Base-by-base conservation (phyloP, 2,113 vertebrate genomes). In the Tangachromis dhanisi region DNA sequence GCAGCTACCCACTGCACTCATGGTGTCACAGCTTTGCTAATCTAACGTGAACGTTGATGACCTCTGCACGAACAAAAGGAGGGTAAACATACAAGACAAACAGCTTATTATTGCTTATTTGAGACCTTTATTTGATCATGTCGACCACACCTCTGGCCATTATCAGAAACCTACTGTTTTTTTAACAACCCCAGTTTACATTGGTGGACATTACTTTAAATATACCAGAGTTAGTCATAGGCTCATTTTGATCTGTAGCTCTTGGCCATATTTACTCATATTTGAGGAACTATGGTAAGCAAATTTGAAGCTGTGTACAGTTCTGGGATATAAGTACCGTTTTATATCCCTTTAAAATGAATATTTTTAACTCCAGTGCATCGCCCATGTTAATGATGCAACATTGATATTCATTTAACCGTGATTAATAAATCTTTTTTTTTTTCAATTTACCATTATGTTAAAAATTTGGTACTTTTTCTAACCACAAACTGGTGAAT, bases 401-500 rank as follows among this genome's bases (percentile, higher is more conserved):
- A n/a, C 42, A 78, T 13, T 49, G 29, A 78, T 19, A 31, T 49
- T 47, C 9, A 12, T 78, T 31, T 29, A 49, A 1, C 4, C 0
- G 2, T 49, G 9, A 76, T 31, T 29, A 78, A 78, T 78, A 76
- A 49, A 29, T 5, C 1, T 7, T 6, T 9, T 6, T 49, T 24
- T 76, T 47, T 31, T 12, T 1, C 4, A 49, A 12, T 78, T 78
- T 78, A 12, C 7, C 2, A 19, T 78, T 19, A 11, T 76, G 9
- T 19, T 0, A 29, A 49, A 76, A 8, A 49, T 31, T 26, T 2
- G 0, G 24, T 31, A 49, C 6, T 49, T 78, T 31, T 49, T 49
- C 71, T 49, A 76, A 49, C 16, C 42, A 76, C 42, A 49, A 31
- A 17, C 16, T 78, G 42, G 71, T 47, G 6, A 17, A 76, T 29